Evolutionary conservation across 2,888 invertebrate genomes (phyloP).

Genomic region (Sphinx pinastri): DNA sequence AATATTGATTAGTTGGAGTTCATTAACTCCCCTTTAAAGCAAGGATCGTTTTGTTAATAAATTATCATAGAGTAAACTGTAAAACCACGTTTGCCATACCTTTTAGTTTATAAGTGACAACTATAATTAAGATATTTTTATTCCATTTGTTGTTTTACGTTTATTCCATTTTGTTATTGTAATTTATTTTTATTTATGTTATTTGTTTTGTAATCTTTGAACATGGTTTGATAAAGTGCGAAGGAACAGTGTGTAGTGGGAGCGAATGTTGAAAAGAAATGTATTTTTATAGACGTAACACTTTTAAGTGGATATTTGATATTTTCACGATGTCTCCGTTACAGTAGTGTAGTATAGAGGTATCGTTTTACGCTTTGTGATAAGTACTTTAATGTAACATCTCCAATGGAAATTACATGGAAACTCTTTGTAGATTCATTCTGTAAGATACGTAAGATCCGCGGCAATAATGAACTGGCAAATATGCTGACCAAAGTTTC

Average conservation of each 20-base stretch:
- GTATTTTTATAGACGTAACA: slow-evolving; percentile 59
- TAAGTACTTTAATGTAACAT: slow-evolving; percentile 8
- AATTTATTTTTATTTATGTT: neutral
- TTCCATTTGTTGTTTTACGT: neutral
- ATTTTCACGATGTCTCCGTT: slow-evolving; percentile 42
- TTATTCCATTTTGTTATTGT: neutral
- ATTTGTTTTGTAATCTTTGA: neutral
- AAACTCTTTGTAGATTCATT: slow-evolving; percentile 11
- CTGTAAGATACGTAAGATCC: neutral
- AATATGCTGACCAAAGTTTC: neutral
- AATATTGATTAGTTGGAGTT: neutral
- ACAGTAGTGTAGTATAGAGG: slow-evolving; percentile 17
- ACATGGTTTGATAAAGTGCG: slow-evolving; percentile 16
- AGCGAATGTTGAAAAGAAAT: slow-evolving; percentile 44
- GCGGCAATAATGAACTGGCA: neutral
- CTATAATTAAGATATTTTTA: neutral
- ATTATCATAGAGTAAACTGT: neutral
- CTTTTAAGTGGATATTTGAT: slow-evolving; percentile 46
- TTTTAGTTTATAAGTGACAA: neutral
- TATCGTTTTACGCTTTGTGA: slow-evolving; percentile 12
- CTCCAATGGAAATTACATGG: neutral
- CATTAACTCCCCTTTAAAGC: neutral
- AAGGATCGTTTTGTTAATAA: neutral
- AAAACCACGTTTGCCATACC: neutral
- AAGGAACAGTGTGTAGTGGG: slow-evolving; percentile 37